phyloP scores from a whole-genome alignment of 2,888 invertebrate species.

The Tribolium freemani region DNA sequence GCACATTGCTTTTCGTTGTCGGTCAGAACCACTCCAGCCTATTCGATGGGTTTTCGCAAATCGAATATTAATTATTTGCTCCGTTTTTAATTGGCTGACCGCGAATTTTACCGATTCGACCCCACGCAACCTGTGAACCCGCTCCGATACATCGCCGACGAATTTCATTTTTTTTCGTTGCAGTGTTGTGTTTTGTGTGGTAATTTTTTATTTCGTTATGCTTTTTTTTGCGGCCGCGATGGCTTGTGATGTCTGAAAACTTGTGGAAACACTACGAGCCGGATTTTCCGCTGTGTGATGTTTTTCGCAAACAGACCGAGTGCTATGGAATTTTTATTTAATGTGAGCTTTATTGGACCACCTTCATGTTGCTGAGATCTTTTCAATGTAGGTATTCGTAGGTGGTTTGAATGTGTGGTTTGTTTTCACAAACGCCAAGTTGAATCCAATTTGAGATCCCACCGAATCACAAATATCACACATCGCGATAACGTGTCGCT shows the following conservation, averaged over 20 bases:
- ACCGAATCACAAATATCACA: conserved; percentile 7
- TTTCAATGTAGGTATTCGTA: conserved; percentile 64
- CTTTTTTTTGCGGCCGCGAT: conserved; percentile 43
- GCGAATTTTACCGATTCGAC: conserved; percentile 44
- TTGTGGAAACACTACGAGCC: conserved; percentile 30
- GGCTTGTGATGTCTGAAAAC: conserved; percentile 48
- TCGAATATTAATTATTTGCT: conserved; percentile 48
- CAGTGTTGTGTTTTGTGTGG: conserved; percentile 43
- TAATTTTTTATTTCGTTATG: conserved; percentile 18
- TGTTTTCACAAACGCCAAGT: conserved; percentile 51
- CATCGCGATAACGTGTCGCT: conserved; percentile 28
- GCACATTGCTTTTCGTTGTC: conserved; percentile 53
- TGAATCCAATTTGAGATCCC: conserved; percentile 17
- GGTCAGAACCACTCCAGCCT: conserved; percentile 24
- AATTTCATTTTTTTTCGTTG: conserved; percentile 39
- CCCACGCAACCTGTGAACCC: conserved; percentile 15
- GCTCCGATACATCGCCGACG: conserved; percentile 2
- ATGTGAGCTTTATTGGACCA: conserved; percentile 62
- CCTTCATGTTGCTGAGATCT: conserved; percentile 64
- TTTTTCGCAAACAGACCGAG: conserved; percentile 58
- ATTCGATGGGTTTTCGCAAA: conserved; percentile 46
- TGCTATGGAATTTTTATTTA: conserved; percentile 61
- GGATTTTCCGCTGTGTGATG: conserved; percentile 54
- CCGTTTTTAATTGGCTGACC: conserved; percentile 46
- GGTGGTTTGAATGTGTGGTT: conserved; percentile 58